Evolutionary conservation across 2,113 vertebrate genomes (phyloP), one percentile per base, ranked within the genome.

Genomic region (Sula dactylatra): DNA sequence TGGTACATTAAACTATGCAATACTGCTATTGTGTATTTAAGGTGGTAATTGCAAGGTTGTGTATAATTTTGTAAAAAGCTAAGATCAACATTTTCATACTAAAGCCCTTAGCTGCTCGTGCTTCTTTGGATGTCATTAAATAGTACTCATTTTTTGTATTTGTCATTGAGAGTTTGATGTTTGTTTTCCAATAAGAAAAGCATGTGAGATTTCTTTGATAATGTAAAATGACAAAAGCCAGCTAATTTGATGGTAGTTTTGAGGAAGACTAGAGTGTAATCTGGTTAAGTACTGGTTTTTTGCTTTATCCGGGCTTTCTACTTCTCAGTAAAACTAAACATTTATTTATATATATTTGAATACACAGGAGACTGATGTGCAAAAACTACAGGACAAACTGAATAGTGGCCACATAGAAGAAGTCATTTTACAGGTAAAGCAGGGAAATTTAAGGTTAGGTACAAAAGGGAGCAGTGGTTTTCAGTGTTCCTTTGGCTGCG

Each of bases 381-480:
- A 98, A 64, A 99, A 98, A 88, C 98, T 99, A 54, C 98, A 99
- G 96, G 95, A 98, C 65, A 98, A 98, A 94, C 98, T 99, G 52
- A 99, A 99, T 79, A 67, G 98, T 83, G 99, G 99, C 38, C 98
- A 98, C 88, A 98, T 99, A 93, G 99, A 99, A 97, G 99, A 99
- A 97, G 99, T 99, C n/a, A 99, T 99, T 93, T 66, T 98, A 86
- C 99, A 99, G 99, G 99, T 99, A 97, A 96, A 90, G 61, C 1
- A 4, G 7, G 7, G 45, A 82, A 72, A 44, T 32, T 36, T 34
- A 66, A 84, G 22, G 40, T 38, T 16, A 42, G 9, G 11, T 76
- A 27, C n/a, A 31, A 64, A 77, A 29, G 9, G n/a, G 47, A n/a
- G 11, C 16, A 22, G 31, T 79, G 18, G 4, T 69, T 85, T 79